Percentiles rank a stretch among this genome's conserved stretches.
These are phyloP conservation scores for Cantharis rufa DNA, from an alignment of 2,888 invertebrate species.

Conservation along the genomic window DNA sequence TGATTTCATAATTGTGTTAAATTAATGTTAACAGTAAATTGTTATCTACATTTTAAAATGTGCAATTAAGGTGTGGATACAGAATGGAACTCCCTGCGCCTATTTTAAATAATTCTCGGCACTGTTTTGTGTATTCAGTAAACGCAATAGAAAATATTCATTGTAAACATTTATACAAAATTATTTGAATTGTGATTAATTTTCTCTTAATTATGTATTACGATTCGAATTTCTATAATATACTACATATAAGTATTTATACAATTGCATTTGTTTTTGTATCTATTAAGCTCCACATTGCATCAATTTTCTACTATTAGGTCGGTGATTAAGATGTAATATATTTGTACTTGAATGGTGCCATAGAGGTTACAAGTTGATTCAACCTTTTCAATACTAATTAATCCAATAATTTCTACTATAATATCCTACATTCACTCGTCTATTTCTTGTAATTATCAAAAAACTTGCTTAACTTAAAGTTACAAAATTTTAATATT, in stretches of 20 bases:
- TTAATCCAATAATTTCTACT: not conserved
- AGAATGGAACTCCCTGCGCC: not conserved
- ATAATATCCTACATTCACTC: not conserved
- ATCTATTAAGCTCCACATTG: not conserved
- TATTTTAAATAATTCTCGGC: not conserved
- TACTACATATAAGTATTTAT: not conserved
- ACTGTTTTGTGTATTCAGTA: not conserved
- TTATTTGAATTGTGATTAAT: not conserved
- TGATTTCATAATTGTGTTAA: not conserved
- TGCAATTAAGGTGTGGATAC: not conserved
- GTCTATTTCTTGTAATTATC: not conserved
- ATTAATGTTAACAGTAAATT: not conserved
- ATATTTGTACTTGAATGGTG: not conserved
- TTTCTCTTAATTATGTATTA: not conserved
- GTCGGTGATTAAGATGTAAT: not conserved
- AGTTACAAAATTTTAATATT: slow-evolving; percentile 3
- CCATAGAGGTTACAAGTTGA: not conserved
- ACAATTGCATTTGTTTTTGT: not conserved
- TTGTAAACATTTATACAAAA: not conserved
- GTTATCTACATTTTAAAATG: not conserved
- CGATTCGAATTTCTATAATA: not conserved
- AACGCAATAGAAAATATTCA: not conserved
- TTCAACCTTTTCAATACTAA: not conserved
- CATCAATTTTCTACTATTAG: not conserved
- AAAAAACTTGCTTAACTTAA: not conserved